A percentile compares a stretch with the other conserved stretches of the same genome.
phyloP scores from a whole-genome alignment of 2,113 vertebrate genomes.

The Ranitomeya variabilis region DNA sequence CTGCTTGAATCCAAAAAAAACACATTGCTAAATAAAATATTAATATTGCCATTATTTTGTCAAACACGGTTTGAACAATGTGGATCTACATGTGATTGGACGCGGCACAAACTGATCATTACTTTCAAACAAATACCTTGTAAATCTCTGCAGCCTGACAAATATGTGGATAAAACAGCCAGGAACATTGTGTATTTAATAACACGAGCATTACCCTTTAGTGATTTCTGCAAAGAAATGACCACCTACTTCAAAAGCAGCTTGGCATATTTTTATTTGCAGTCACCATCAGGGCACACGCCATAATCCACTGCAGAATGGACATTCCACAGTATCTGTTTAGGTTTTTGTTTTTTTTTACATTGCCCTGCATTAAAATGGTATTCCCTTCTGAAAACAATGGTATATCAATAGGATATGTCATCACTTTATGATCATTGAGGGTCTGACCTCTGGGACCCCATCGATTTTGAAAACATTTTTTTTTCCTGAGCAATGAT shows the following conservation, averaged over 20 bases:
- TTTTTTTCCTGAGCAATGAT: too few species aligned
- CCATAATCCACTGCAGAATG: neutral
- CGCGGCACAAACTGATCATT: slow-evolving; percentile 29
- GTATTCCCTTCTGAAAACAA: too few species aligned
- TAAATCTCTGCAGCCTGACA: slow-evolving; percentile 32
- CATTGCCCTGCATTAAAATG: neutral
- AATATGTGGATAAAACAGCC: neutral
- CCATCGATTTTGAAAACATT: too few species aligned
- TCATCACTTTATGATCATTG: too few species aligned
- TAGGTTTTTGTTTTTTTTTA: neutral
- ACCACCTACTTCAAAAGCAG: slow-evolving; percentile 13
- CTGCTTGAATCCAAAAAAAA: slow-evolving; percentile 1
- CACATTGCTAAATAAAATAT: slow-evolving; percentile 38
- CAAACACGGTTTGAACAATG: neutral
- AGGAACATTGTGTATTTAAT: slow-evolving; percentile 30
- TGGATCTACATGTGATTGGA: slow-evolving; percentile 21
- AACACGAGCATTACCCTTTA: neutral
- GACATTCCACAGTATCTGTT: neutral
- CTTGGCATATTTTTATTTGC: neutral
- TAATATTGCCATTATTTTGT: slow-evolving; percentile 45
- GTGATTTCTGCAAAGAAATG: slow-evolving; percentile 21
- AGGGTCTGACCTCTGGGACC: too few species aligned
- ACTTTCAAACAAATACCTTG: slow-evolving; percentile 19
- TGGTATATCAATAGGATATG: too few species aligned
- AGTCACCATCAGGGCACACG: too few species aligned